Conservation (phyloP, 2,888 invertebrate species). For the Caenorhabditis afra region DNA sequence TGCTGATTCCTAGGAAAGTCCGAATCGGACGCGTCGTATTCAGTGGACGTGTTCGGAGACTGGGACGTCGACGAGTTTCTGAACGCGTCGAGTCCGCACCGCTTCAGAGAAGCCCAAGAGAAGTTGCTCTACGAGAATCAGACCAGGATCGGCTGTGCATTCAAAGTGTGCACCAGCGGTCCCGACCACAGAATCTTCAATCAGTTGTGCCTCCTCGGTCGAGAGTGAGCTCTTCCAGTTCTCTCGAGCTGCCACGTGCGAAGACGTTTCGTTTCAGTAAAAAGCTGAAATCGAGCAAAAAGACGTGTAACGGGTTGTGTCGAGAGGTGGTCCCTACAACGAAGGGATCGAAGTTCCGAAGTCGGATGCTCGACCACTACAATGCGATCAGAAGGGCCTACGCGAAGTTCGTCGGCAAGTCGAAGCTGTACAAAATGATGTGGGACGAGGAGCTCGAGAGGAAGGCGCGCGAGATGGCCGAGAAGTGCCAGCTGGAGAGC, state of each 20-base stretch:
- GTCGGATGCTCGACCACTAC: no score
- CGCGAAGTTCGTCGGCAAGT: background rate
- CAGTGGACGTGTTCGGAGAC: no score
- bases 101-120: no score
- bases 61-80: no score
- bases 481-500: background rate
- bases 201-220: constrained; percentile 7
- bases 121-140: background rate
- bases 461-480: background rate
- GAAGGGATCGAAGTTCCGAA: no score
- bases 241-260: no score
- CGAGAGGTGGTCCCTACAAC: background rate
- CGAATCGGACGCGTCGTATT: no score
- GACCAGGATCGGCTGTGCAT: constrained; percentile 8
- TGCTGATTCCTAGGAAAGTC: no score
- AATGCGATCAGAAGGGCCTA: background rate
- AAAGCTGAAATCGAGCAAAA: background rate
- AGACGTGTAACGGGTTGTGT: background rate
- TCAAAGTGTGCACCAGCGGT: constrained; percentile 14
- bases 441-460: background rate
- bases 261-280: background rate
- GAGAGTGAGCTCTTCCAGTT: background rate
- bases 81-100: no score
- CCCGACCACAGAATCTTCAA: background rate
- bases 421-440: background rate